phyloP scores from a whole-genome alignment of 2,113 vertebrate species.

The Campylorhamphus procurvoides region DNA sequence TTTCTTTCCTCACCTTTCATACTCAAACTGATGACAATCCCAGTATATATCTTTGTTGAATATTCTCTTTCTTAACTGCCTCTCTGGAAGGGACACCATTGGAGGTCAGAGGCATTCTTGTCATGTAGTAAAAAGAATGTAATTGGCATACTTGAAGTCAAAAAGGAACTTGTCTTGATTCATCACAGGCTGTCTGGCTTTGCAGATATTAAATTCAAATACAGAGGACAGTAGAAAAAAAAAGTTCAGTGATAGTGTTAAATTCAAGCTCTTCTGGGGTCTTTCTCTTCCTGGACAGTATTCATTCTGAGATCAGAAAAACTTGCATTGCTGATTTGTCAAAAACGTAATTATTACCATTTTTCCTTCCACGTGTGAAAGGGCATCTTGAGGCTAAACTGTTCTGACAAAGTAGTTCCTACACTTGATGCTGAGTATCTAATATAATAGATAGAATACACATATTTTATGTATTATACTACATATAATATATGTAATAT shows the following conservation, averaged over 20 bases:
- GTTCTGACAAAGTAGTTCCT: not conserved
- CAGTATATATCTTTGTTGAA: not conserved
- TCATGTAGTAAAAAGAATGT: not conserved
- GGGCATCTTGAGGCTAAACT: not conserved
- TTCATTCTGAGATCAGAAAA: constrained; percentile 7
- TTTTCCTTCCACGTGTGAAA: not conserved
- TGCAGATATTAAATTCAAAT: not conserved
- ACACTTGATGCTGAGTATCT: not conserved
- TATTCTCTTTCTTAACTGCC: not conserved
- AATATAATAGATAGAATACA: not conserved
- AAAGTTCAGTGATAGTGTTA: not conserved
- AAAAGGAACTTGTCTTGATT: constrained; percentile 19
- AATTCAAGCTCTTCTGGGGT: not conserved
- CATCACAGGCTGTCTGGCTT: not conserved
- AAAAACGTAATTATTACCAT: not conserved
- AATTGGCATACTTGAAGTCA: constrained; percentile 43
- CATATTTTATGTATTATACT: not conserved
- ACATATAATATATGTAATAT: not conserved
- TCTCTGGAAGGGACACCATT: not conserved
- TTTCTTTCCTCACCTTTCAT: not conserved
- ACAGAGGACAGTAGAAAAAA: not conserved
- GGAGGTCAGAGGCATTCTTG: constrained; percentile 24
- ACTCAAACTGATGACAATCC: not conserved
- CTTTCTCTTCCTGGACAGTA: not conserved
- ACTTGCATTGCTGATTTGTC: not conserved